Base-by-base conservation (phyloP, 2,888 invertebrate genomes). In the Glyphotaelius pellucidus region DNA sequence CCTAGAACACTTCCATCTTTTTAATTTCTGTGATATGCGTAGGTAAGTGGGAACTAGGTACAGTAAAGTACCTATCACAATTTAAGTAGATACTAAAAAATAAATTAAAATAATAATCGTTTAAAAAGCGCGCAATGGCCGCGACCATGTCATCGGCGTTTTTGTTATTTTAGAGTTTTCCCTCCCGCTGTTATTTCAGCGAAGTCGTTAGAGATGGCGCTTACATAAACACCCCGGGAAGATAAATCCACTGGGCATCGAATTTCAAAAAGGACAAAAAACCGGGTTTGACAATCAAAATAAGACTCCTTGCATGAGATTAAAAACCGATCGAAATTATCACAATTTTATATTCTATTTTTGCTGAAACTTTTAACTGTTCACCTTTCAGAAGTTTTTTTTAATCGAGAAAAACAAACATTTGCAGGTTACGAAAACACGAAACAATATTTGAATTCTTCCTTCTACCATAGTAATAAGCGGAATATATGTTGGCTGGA, bases 141-240 rank as follows among this genome's bases (percentile, higher is more conserved):
- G 32, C 19, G 79, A 88, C 91, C 93, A 92, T 92, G 91, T 92
- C 92, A 90, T 42, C 84, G 67, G 91, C 92, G 93, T 93, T 92
- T 93, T 93, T 93, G 93, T 93, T 93, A 93, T 93, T 93, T 92
- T 92, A 90, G 90, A 91, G 91, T 93, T 93, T 91, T 91, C 80
- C 83, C 92, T 86, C 91, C 92, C 81, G 89, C 79, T 93, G 93
- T 93, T 93, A 93, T 93, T 93, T 91, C 90, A 92, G 92, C 88
- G 91, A 86, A 91, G 92, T 92, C 91, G 91, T 86, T 89, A 91
- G 92, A 92, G 92, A 89, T 91, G 92, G 90, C 91, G 91, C 92
- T 89, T 89, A 91, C 91, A 85, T 89, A 91, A 92, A 91, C 92
- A 91, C 90, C 80, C 86, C 35, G 31, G 80, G 87, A 92, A 90